These are phyloP conservation scores for Radopholus similis DNA, from an alignment of 1,140 invertebrate species.

Conservation along the genomic window DNA sequence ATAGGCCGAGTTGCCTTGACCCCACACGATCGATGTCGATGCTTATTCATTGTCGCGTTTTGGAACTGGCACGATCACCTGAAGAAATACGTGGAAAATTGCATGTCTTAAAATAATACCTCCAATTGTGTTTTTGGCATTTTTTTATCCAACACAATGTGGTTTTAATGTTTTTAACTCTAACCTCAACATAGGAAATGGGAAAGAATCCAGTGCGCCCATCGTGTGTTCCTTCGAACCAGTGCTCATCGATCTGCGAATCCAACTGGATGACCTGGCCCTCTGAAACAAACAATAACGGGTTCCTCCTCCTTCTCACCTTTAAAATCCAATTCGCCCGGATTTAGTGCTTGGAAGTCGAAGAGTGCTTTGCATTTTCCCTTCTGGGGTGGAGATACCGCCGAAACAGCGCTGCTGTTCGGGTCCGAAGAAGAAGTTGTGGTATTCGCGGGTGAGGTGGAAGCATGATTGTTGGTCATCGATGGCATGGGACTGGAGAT, in stretches of 20 bases:
- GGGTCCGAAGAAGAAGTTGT: slow-evolving; percentile 2
- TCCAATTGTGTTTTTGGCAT: neutral
- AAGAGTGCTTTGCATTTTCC: slow-evolving; percentile 45
- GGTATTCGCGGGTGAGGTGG: slow-evolving; percentile 1
- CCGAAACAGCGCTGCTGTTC: neutral
- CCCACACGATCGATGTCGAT: too few species aligned
- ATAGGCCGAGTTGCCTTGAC: too few species aligned
- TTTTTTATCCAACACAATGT: neutral
- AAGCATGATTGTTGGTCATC: neutral
- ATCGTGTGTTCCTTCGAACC: slow-evolving; percentile 52
- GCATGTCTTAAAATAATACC: neutral
- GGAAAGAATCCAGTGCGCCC: slow-evolving; percentile 58
- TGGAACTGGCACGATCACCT: neutral
- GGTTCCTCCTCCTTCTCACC: neutral
- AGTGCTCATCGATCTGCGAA: slow-evolving; percentile 57
- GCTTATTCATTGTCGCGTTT: too few species aligned
- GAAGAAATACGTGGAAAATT: neutral
- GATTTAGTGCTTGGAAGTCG: slow-evolving; percentile 47
- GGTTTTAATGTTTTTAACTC: neutral
- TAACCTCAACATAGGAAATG: slow-evolving; percentile 51
- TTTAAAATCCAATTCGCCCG: slow-evolving; percentile 57
- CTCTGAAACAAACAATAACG: slow-evolving; percentile 16
- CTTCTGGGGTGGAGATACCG: slow-evolving; percentile 1
- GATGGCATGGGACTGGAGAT: slow-evolving; percentile 13
- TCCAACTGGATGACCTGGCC: slow-evolving; percentile 53